These are phyloP conservation scores for Magallana gigas DNA, from an alignment of 1,140 invertebrate species.

Conservation along the genomic window DNA sequence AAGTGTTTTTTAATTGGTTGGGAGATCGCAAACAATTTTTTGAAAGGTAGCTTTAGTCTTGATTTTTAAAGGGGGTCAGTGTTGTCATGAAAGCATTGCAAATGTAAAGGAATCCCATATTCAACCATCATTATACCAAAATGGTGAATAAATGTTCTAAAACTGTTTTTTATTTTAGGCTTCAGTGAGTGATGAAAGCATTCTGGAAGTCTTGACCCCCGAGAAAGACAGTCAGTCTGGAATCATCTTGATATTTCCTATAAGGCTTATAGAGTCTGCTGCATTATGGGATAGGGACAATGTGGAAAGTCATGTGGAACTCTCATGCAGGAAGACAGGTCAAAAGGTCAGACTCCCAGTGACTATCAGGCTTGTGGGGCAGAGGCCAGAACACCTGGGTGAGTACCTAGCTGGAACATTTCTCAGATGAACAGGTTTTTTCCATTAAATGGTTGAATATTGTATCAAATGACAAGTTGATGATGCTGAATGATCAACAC, in stretches of 20 bases:
- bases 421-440: too few relatives aligned
- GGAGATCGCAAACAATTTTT: too few relatives aligned
- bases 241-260: constrained; percentile 67
- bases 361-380: constrained; percentile 72
- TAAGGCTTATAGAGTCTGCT: constrained; percentile 68
- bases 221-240: constrained; percentile 66
- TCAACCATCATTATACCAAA: too few relatives aligned
- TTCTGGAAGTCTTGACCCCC: constrained; percentile 69
- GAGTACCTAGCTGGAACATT: constrained; percentile 47
- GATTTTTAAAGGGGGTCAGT: too few relatives aligned
- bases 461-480: too few relatives aligned
- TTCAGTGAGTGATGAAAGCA: constrained; percentile 69
- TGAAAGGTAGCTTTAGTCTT: too few relatives aligned
- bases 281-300: constrained; percentile 70
- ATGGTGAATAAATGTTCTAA: too few relatives aligned
- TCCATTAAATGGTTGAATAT: too few relatives aligned
- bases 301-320: constrained; percentile 70
- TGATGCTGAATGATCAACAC: too few relatives aligned
- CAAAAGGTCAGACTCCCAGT: constrained; percentile 74
- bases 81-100: too few relatives aligned
- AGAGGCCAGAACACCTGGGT: constrained; percentile 68
- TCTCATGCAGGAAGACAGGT: constrained; percentile 68
- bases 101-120: too few relatives aligned
- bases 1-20: too few relatives aligned
- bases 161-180: constrained; percentile 60